Conservation (phyloP, 2,113 vertebrate genomes). For the Toxostoma redivivum region DNA sequence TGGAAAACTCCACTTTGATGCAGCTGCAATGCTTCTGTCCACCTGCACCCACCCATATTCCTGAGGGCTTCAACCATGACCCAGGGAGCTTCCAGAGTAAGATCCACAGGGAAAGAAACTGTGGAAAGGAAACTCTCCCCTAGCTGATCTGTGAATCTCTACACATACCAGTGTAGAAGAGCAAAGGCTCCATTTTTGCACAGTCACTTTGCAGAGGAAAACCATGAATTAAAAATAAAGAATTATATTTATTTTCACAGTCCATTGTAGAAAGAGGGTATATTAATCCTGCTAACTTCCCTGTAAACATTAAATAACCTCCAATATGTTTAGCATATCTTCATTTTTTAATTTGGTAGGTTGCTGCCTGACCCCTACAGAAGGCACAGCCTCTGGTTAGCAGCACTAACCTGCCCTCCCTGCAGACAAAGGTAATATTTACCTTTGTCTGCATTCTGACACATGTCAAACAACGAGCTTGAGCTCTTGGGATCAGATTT, state of each 20-base stretch:
- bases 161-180: neutral
- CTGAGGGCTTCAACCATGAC: neutral
- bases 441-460: neutral
- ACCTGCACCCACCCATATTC: neutral
- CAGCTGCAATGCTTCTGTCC: neutral
- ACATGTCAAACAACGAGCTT: neutral
- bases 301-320: neutral
- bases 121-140: neutral
- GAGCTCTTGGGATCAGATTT: neutral
- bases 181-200: neutral
- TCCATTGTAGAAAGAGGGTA: neutral
- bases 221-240: neutral
- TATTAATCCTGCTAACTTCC: neutral
- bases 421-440: conserved; percentile 79
- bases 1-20: neutral
- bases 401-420: conserved; percentile 79
- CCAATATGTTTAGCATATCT: neutral
- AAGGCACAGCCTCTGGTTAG: conserved; percentile 81
- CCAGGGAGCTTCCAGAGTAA: neutral
- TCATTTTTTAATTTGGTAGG: conserved; percentile 44
- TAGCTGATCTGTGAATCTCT: neutral
- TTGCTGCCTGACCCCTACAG: conserved; percentile 81
- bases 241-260: neutral
- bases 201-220: neutral
- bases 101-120: neutral